Evolutionary conservation across 2,888 invertebrate species (phyloP), one percentile per base, ranked within the genome.

Genomic region (Lasioglossum malachurum): DNA sequence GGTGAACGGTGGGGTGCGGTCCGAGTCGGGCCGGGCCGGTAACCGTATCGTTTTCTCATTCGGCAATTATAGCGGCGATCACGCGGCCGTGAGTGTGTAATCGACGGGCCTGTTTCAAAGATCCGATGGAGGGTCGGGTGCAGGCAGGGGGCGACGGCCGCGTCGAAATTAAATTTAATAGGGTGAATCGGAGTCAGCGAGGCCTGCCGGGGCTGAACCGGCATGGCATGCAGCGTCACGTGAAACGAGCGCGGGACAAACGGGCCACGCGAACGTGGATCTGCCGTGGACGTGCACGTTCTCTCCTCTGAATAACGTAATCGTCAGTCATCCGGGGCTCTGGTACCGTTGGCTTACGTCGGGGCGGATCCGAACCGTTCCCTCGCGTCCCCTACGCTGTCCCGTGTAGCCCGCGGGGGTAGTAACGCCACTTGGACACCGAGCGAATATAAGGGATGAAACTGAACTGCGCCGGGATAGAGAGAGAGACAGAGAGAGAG

Each of bases 161-260:
- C 84, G 75, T 80, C 83, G 93, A 93, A 94, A 94, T 94, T 93
- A 94, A 94, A 94, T 94, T 94, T 94, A 94, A 94, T 94, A 93
- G 94, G 92, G 92, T 92, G 94, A 94, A 94, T 94, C 94, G 94
- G 93, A 90, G 93, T 89, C 91, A 92, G 91, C 77, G 76, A 38
- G 80, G 86, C 81, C 83, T 77, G 75, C 74, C 82, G 27, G 19
- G 35, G 69, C 83, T 78, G 83, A 75, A 77, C 75, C 87, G 81
- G 77, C 46, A 46, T 19, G 46, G 16, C 57, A n/a, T 57, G 12
- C n/a, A 57, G 78, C 85, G 87, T 88, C 89, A 86, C 89, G 82
- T 86, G 84, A 83, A 90, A 85, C 85, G 85, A 87, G 83, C 83
- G 80, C 90, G 82, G 91, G 82, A 87, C 87, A 84, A 87, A 87